Percentiles rank a stretch among this genome's conserved stretches.
These are phyloP conservation scores for Gracilinanus agilis DNA, from an alignment of 2,113 vertebrate species.

Conservation along the genomic window DNA sequence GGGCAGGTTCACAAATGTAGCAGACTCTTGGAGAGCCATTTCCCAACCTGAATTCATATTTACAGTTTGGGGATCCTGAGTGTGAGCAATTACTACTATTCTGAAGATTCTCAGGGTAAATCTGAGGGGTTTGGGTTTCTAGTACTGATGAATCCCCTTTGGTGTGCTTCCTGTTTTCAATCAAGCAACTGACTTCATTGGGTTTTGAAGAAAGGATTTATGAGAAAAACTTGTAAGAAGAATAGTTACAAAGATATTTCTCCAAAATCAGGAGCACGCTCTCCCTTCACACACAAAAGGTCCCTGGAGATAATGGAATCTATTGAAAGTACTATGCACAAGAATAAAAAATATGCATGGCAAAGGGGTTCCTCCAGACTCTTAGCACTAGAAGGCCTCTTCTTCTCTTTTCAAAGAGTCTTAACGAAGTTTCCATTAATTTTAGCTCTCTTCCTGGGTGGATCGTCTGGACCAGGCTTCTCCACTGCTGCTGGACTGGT, in stretches of 20 bases:
- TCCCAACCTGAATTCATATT: neutral
- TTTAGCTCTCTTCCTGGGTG: neutral
- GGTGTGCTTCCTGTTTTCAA: neutral
- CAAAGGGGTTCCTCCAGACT: no score
- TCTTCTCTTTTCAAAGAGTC: neutral
- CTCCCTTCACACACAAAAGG: neutral
- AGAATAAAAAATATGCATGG: neutral
- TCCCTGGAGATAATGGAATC: neutral
- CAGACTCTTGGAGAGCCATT: neutral
- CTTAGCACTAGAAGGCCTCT: neutral
- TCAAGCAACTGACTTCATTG: neutral
- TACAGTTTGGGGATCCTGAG: neutral
- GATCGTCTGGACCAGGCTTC: neutral
- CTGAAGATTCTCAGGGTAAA: neutral
- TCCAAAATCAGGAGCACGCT: neutral
- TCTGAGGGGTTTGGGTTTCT: neutral
- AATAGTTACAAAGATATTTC: neutral
- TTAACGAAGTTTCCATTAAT: neutral
- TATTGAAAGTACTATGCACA: neutral
- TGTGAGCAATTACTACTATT: neutral
- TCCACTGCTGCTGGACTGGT: neutral
- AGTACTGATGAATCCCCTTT: neutral
- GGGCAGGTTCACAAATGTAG: neutral
- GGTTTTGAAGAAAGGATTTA: neutral
- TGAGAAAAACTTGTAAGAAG: neutral